These are phyloP conservation scores for Caranx melampygus DNA, from an alignment of 2,113 vertebrate species.

Conservation along the genomic window DNA sequence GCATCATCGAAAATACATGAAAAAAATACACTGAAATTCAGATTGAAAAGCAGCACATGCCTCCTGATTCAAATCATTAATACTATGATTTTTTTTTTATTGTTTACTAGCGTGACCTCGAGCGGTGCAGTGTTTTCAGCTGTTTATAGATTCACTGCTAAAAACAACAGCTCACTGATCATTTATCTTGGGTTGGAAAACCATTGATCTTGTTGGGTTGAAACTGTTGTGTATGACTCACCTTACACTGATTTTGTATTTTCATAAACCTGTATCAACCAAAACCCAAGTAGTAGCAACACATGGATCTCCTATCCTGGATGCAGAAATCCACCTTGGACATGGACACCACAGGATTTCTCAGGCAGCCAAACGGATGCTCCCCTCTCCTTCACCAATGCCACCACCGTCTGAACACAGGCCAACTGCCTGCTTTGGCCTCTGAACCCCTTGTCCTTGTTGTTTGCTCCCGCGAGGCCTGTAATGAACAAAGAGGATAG, in stretches of 20 bases:
- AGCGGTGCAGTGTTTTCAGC: background rate
- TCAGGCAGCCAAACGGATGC: background rate
- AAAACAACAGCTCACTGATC: background rate
- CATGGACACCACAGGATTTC: background rate
- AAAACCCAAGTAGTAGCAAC: background rate
- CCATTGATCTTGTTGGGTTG: constrained; percentile 2
- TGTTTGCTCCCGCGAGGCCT: constrained; percentile 36
- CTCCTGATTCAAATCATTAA: background rate
- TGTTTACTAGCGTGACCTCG: background rate
- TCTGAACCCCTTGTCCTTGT: constrained; percentile 40
- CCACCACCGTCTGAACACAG: background rate
- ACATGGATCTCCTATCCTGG: background rate
- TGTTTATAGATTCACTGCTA: background rate
- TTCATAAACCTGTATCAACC: background rate
- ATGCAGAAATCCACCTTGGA: background rate
- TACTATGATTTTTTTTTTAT: background rate
- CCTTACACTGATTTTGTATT: constrained; percentile 20
- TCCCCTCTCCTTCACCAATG: background rate
- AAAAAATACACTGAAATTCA: constrained; percentile 8
- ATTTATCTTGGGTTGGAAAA: background rate
- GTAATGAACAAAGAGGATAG: constrained; percentile 58
- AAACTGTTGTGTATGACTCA: background rate
- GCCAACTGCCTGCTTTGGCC: constrained; percentile 17
- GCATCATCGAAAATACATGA: constrained; percentile 26
- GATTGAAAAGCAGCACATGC: background rate